phyloP scores from a whole-genome alignment of 2,113 vertebrate species.

The Tympanuchus pallidicinctus region DNA sequence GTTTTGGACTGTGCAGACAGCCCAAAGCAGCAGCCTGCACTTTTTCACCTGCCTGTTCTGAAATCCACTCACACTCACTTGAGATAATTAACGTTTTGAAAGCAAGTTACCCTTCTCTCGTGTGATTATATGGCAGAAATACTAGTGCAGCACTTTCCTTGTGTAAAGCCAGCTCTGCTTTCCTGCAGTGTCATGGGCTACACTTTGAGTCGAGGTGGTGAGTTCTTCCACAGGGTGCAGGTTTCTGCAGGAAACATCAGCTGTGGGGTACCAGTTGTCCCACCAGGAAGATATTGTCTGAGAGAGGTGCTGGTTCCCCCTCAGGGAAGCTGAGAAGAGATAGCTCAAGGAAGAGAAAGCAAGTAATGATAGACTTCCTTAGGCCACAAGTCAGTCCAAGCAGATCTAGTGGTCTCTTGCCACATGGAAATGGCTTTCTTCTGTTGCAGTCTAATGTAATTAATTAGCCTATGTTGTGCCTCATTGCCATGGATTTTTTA shows the following conservation, averaged over 20 bases:
- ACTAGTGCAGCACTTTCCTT: background rate
- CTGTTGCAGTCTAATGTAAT: background rate
- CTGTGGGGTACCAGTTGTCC: accelerated
- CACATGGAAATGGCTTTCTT: background rate
- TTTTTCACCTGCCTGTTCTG: background rate
- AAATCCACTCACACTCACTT: background rate
- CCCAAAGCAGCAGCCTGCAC: background rate
- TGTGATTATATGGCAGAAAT: background rate
- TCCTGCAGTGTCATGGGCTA: accelerated
- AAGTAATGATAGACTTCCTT: background rate
- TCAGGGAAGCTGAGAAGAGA: background rate
- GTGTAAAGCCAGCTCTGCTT: background rate
- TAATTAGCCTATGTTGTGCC: background rate
- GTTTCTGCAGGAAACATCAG: accelerated
- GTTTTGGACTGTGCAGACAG: background rate
- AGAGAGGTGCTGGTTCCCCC: background rate
- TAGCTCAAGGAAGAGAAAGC: background rate
- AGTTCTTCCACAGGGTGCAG: accelerated
- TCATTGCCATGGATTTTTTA: background rate
- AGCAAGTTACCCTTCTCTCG: background rate
- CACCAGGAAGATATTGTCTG: background rate
- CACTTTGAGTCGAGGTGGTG: background rate
- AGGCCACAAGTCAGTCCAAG: background rate
- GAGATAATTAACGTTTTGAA: background rate
- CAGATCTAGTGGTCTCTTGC: background rate